phyloP scores from a whole-genome alignment of 2,888 invertebrate species.

The Rhagophthalmus giganteus region DNA sequence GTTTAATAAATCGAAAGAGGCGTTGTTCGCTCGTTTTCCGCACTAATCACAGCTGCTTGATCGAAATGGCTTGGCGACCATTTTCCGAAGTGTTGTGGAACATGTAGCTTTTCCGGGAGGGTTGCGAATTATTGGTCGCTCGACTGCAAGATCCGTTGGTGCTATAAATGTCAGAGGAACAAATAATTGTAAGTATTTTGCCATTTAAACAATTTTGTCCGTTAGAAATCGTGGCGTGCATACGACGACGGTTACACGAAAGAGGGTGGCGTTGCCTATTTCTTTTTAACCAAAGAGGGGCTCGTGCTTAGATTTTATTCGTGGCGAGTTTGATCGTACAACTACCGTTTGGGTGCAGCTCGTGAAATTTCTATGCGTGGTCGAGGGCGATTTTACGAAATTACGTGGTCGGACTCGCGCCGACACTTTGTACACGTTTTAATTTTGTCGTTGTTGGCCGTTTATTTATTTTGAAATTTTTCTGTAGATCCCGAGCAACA shows the following conservation, averaged over 20 bases:
- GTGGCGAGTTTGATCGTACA: too few species aligned
- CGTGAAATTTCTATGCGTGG: too few species aligned
- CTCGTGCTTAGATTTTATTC: not conserved
- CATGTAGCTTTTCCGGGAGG: conserved; percentile 44
- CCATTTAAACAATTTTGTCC: conserved; percentile 9
- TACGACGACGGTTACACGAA: conserved; percentile 36
- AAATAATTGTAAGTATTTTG: conserved; percentile 15
- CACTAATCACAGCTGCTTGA: conserved; percentile 46
- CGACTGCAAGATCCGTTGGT: conserved; percentile 5
- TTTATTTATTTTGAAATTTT: conserved; percentile 1
- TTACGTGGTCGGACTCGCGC: not conserved
- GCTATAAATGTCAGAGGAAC: conserved; percentile 20
- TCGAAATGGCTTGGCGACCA: conserved; percentile 53
- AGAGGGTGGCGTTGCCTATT: conserved; percentile 34
- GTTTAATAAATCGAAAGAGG: conserved; percentile 9
- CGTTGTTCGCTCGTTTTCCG: conserved; percentile 30
- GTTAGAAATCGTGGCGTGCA: conserved; percentile 9
- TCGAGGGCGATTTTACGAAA: too few species aligned
- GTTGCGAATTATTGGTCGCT: conserved; percentile 27
- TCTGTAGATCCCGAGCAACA: conserved; percentile 5
- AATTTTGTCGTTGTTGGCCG: not conserved
- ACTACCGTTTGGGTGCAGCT: too few species aligned
- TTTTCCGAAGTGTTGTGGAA: conserved; percentile 53
- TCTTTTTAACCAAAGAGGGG: conserved; percentile 22
- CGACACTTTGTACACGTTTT: conserved; percentile 4